Base-by-base conservation (phyloP, 2,888 invertebrate genomes). In the Homarus gammarus region DNA sequence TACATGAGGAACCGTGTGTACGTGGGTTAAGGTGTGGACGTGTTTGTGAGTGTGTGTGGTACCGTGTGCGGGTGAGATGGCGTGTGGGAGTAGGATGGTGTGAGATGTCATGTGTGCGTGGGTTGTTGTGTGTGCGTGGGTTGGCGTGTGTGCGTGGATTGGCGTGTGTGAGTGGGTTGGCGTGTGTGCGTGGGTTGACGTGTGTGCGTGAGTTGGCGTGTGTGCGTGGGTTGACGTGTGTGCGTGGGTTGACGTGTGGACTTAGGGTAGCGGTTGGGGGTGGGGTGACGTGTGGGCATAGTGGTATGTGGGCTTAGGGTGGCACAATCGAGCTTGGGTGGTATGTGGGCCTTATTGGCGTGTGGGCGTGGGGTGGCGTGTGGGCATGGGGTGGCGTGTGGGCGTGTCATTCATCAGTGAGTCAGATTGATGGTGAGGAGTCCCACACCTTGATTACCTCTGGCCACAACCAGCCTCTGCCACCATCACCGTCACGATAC, bases 1-100 rank as follows among this genome's bases (percentile, higher is more conserved):
- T 75, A 38, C 36, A 38, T 75, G 75, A 36, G 75, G 5, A 38
- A 36, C 36, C 2, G 75, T 75, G 75, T 38, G 75, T 77, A 22
- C 44, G 49, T 77, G 51, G 10, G 70, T 70, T 22, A 27, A 31
- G 22, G 70, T 33, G 70, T 70, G 73, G 12, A 27, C n/a, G 38
- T 73, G 73, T 18, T 36, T 72, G 72, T 36, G 36, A 33, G 33
- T 31, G 38, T 72, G 15, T 70, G 36, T 70, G 70, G 31, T 33
- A 33, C 6, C 33, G 72, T 72, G 72, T 72, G 72, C 33, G 36
- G 36, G 36, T 72, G 72, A 33, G 72, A 10, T 33, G 31, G 36
- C n/a, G 36, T 72, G 72, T 72, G 72, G 33, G 72, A 5, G 36
- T 33, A 8, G 33, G 38, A 12, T 10, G 3, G 3, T 36, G 38